Conservation (phyloP, 1,140 invertebrate species). For the Drosophila prosaltans region DNA sequence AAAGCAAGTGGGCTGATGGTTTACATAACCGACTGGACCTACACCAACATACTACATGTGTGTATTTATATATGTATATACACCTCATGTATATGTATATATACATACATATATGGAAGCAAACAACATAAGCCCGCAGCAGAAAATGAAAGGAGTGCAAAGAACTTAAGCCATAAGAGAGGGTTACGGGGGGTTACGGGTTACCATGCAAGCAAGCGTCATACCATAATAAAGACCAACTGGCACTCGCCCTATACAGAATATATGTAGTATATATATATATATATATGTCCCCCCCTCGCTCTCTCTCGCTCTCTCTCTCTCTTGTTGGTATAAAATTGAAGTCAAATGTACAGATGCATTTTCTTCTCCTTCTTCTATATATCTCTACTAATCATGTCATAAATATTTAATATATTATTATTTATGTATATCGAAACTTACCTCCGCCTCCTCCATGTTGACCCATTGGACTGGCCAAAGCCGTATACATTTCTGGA, state of each 20-base stretch:
- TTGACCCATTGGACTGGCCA: slow-evolving; percentile 40
- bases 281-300: too few species aligned
- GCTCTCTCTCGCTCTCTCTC: not conserved
- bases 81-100: not conserved
- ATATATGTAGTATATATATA: slow-evolving; percentile 23
- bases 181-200: not conserved
- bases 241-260: slow-evolving; percentile 35
- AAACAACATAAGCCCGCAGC: slow-evolving; percentile 31
- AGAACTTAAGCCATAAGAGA: slow-evolving; percentile 35
- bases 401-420: slow-evolving; percentile 24
- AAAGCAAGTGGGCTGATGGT: slow-evolving; percentile 67
- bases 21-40: slow-evolving; percentile 64
- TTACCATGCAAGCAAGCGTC: slow-evolving; percentile 7
- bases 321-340: slow-evolving; percentile 38
- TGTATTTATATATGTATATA: not conserved
- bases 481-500: slow-evolving; percentile 45
- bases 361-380: not conserved
- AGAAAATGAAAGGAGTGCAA: slow-evolving; percentile 64
- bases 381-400: not conserved
- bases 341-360: slow-evolving; percentile 28
- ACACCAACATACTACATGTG: slow-evolving; percentile 54
- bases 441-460: slow-evolving; percentile 57
- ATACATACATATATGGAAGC: not conserved
- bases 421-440: slow-evolving; percentile 29
- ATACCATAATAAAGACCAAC: slow-evolving; percentile 46